A percentile compares a stretch with the other conserved stretches of the same genome.
phyloP scores from a whole-genome alignment of 2,888 invertebrate genomes.

The Argynnis bischoffii region DNA sequence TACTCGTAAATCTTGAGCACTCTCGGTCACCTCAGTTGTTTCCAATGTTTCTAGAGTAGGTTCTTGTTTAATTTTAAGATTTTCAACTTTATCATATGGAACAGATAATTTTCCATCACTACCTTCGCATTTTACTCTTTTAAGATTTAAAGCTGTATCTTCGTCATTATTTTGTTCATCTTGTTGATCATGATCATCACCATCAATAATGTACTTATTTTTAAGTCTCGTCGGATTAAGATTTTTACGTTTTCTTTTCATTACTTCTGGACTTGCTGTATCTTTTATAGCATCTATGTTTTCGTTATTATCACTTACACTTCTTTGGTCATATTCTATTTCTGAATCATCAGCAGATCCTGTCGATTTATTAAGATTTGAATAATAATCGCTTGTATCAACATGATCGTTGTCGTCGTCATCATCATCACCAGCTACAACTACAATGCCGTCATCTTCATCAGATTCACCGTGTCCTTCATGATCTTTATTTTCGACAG shows the following conservation, averaged over 20 bases:
- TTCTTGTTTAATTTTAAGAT: constrained; percentile 64
- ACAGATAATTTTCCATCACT: constrained; percentile 41
- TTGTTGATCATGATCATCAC: constrained; percentile 47
- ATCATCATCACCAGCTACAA: constrained; percentile 90
- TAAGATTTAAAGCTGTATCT: constrained; percentile 61
- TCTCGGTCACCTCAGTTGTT: constrained; percentile 54
- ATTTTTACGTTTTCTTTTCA: constrained; percentile 92
- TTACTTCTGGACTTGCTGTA: constrained; percentile 80
- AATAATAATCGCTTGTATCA: constrained; percentile 73
- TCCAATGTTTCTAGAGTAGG: constrained; percentile 57
- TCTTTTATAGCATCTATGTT: constrained; percentile 71
- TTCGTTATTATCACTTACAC: constrained; percentile 71
- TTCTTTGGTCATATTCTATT: constrained; percentile 73
- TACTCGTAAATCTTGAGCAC: constrained; percentile 62
- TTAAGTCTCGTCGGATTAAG: constrained; percentile 93
- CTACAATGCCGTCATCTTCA: constrained; percentile 89
- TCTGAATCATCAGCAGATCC: constrained; percentile 73
- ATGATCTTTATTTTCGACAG: constrained; percentile 78
- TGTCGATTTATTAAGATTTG: constrained; percentile 66
- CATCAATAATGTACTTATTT: constrained; percentile 54
- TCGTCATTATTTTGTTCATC: constrained; percentile 54
- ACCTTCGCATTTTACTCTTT: constrained; percentile 66
- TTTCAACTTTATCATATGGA: constrained; percentile 44
- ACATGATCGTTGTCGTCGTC: constrained; percentile 85
- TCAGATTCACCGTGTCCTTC: constrained; percentile 86